Conservation (phyloP, 2,888 invertebrate genomes). For the Brenthis daphne region DNA sequence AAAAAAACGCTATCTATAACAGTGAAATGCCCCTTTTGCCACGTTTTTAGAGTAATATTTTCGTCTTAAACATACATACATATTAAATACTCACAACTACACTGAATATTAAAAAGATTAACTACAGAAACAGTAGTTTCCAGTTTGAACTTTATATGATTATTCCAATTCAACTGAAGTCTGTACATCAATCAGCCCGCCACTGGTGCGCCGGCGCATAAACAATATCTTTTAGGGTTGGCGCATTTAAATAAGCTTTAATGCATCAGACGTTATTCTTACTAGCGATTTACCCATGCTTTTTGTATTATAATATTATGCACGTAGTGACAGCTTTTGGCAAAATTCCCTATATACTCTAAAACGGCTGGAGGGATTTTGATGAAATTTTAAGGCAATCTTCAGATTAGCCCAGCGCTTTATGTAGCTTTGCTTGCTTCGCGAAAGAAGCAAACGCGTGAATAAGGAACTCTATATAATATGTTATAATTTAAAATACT, state of each 20-base stretch:
- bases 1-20: no score
- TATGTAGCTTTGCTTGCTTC: background rate
- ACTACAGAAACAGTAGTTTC: background rate
- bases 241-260: conserved; percentile 24
- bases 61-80: no score
- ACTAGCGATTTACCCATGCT: background rate
- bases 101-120: background rate
- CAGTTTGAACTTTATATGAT: conserved; percentile 23
- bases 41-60: no score
- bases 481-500: background rate
- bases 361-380: no score
- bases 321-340: no score
- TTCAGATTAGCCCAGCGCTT: no score
- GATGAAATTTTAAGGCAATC: no score
- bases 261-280: background rate
- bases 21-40: no score
- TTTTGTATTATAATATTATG: no score
- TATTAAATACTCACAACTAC: background rate
- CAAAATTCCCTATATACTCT: no score
- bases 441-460: no score
- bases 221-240: conserved; percentile 49
- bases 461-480: no score
- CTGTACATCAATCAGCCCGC: conserved; percentile 47
- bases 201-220: conserved; percentile 47
- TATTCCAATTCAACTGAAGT: conserved; percentile 32